A percentile compares a stretch with the other conserved stretches of the same genome.
phyloP scores from a whole-genome alignment of 2,113 vertebrate genomes.

The Tragulus kanchil region DNA sequence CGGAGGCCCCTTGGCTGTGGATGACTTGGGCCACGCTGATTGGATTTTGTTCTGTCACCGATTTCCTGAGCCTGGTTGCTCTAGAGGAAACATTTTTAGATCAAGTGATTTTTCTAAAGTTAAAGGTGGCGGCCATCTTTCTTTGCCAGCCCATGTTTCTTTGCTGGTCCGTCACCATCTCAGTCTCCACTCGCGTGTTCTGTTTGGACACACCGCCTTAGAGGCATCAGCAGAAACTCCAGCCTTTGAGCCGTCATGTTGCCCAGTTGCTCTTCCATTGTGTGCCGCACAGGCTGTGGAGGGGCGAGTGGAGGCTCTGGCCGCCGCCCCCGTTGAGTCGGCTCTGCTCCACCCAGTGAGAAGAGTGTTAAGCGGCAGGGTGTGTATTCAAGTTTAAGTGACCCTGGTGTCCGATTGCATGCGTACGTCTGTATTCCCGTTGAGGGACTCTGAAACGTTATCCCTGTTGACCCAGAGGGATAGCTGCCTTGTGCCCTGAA shows the following conservation, averaged over 20 bases:
- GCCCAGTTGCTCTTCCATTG: fast-evolving
- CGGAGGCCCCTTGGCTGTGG: neutral
- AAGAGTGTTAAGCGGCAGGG: neutral
- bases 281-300: fast-evolving
- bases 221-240: neutral
- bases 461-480: neutral
- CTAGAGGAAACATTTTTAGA: neutral
- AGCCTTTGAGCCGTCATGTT: neutral
- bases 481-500: neutral
- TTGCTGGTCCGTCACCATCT: neutral
- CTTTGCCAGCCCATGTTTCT: neutral
- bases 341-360: neutral
- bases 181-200: neutral
- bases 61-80: neutral
- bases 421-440: neutral
- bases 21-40: neutral
- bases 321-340: neutral
- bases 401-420: neutral
- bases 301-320: fast-evolving
- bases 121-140: neutral
- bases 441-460: neutral
- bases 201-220: neutral
- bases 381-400: neutral
- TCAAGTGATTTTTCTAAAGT: neutral
- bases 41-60: slow-evolving; percentile 10